These are phyloP conservation scores for Lissocephala sabroskyi DNA, from an alignment of 2,888 invertebrate genomes.

Conservation along the genomic window DNA sequence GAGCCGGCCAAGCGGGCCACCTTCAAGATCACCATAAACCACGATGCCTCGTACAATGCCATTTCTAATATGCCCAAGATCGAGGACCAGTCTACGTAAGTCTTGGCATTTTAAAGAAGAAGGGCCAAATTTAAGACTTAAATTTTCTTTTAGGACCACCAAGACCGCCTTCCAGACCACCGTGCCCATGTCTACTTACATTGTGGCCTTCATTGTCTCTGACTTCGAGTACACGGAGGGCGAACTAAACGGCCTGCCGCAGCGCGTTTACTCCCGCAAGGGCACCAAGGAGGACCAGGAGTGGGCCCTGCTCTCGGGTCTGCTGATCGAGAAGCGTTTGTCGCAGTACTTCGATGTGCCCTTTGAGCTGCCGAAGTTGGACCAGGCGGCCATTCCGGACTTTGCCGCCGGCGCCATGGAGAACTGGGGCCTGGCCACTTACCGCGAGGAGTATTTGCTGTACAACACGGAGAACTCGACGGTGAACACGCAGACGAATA, in stretches of 20 bases:
- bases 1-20: conserved; percentile 81
- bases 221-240: conserved; percentile 71
- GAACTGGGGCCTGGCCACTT: conserved; percentile 91
- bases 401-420: conserved; percentile 92
- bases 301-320: conserved; percentile 83
- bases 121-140: no score
- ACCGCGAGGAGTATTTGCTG: conserved; percentile 67
- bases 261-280: conserved; percentile 66
- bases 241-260: conserved; percentile 42
- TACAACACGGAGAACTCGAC: conserved; percentile 62
- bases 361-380: conserved; percentile 86
- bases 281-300: conserved; percentile 73
- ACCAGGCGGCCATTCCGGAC: conserved; percentile 90
- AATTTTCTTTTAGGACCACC: no score
- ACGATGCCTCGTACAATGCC: conserved; percentile 57
- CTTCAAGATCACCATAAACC: conserved; percentile 60
- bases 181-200: conserved; percentile 82
- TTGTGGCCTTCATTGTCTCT: conserved; percentile 85
- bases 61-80: conserved; percentile 74
- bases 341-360: conserved; percentile 82
- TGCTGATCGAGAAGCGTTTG: conserved; percentile 79
- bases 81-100: no score
- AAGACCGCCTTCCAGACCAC: conserved; percentile 72
- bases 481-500: conserved; percentile 64
- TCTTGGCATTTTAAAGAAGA: no score